phyloP scores from a whole-genome alignment of 2,797 vertebrate species.

The Leucoraja ocellata region DNA sequence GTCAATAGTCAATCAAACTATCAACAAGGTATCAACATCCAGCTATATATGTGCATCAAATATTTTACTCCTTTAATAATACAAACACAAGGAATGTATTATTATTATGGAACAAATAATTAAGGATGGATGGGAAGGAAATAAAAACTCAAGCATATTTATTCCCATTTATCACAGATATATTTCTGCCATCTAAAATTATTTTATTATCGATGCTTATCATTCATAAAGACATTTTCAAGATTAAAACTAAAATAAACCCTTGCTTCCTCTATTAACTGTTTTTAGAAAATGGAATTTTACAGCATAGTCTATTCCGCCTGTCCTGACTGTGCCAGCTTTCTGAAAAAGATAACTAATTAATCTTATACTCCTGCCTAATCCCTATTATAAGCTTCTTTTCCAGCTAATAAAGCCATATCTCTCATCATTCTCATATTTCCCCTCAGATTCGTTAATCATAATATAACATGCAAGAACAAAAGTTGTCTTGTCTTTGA shows the following conservation, averaged over 20 bases:
- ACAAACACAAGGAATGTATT: not conserved
- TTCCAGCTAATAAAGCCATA: not conserved
- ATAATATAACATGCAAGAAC: not conserved
- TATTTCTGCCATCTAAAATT: not conserved
- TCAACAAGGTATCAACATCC: constrained; percentile 10
- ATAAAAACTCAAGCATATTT: not conserved
- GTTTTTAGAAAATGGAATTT: not conserved
- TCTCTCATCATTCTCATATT: not conserved
- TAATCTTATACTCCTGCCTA: not conserved
- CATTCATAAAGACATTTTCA: not conserved
- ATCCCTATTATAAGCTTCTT: not conserved
- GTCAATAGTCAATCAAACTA: constrained; percentile 15
- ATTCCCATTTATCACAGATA: not conserved
- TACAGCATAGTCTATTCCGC: not conserved
- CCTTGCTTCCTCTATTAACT: not conserved
- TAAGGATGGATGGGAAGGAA: not conserved
- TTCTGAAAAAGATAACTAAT: not conserved
- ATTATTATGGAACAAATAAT: not conserved
- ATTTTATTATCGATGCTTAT: no score
- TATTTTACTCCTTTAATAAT: not conserved
- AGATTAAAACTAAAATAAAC: not conserved
- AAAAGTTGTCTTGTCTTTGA: not conserved
- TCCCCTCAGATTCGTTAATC: not conserved
- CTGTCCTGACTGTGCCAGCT: not conserved
- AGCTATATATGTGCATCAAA: not conserved